Conservation (phyloP, 2,797 vertebrate species). For the Lagodon rhomboides region DNA sequence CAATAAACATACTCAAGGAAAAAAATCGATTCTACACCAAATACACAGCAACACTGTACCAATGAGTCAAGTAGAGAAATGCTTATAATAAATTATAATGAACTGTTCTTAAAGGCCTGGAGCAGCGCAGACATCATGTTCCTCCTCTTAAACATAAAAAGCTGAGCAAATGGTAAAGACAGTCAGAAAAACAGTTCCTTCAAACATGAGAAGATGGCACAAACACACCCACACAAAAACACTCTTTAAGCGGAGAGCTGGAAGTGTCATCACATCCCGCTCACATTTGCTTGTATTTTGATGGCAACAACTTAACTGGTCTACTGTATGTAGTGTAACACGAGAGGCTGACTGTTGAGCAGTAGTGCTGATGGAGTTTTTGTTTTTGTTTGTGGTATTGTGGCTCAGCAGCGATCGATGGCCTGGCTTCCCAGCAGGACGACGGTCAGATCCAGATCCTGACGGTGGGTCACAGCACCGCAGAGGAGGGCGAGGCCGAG, state of each 20-base stretch:
- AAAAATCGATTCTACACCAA: too few relatives aligned
- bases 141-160: conserved; percentile 23
- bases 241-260: not conserved
- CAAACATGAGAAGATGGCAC: conserved; percentile 21
- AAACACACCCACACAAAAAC: conserved; percentile 18
- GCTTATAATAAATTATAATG: conserved; percentile 32
- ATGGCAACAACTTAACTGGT: not conserved
- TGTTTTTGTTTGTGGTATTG: conserved; percentile 72
- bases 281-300: not conserved
- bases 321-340: not conserved
- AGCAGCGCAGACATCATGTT: conserved; percentile 50
- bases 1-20: too few relatives aligned
- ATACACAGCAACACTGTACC: not conserved
- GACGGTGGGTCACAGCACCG: conserved; percentile 88
- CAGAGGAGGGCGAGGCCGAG: conserved; percentile 89
- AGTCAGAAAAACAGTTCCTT: conserved; percentile 24
- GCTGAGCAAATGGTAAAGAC: conserved; percentile 60
- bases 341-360: not conserved
- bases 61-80: not conserved
- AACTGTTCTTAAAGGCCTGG: conserved; percentile 26
- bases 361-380: conserved; percentile 34
- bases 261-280: conserved; percentile 2
- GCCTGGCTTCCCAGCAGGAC: conserved; percentile 91
- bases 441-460: conserved; percentile 94
- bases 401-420: conserved; percentile 89